Percentiles rank a stretch among this genome's conserved stretches.
Conservation (phyloP, 2,113 vertebrate species). For the Plotosus lineatus region DNA sequence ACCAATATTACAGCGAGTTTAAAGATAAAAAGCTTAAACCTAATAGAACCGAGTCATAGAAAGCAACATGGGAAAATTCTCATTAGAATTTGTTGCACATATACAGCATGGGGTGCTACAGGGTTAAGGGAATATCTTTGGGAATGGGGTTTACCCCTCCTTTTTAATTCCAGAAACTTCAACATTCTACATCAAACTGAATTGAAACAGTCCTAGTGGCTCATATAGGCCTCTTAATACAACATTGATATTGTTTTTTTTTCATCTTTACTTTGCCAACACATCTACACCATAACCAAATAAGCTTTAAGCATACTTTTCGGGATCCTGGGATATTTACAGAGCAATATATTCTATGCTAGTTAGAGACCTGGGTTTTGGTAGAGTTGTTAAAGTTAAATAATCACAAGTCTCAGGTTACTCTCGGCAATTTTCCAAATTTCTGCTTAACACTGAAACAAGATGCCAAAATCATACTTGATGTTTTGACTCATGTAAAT, state of each 20-base stretch:
- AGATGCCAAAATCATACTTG: background rate
- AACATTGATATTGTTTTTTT: background rate
- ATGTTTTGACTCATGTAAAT: background rate
- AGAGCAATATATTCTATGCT: background rate
- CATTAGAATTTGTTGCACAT: too few species aligned
- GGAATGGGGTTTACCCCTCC: background rate
- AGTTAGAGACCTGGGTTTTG: background rate
- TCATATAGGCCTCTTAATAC: background rate
- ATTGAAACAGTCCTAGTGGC: background rate
- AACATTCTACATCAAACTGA: background rate
- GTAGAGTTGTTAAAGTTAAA: background rate
- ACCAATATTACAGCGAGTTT: too few species aligned
- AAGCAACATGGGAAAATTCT: too few species aligned
- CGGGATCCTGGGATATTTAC: background rate
- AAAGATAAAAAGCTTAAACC: too few species aligned
- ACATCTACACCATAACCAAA: background rate
- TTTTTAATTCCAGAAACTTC: background rate
- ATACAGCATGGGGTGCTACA: too few species aligned
- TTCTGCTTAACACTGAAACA: background rate
- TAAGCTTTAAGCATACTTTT: background rate
- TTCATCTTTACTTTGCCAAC: background rate
- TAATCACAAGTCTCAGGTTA: background rate
- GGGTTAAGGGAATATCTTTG: background rate
- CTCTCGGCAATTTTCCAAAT: slow-evolving; percentile 3
- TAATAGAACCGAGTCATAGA: too few species aligned